Conservation (phyloP, 2,113 vertebrate species). For the Platanista minor region DNA sequence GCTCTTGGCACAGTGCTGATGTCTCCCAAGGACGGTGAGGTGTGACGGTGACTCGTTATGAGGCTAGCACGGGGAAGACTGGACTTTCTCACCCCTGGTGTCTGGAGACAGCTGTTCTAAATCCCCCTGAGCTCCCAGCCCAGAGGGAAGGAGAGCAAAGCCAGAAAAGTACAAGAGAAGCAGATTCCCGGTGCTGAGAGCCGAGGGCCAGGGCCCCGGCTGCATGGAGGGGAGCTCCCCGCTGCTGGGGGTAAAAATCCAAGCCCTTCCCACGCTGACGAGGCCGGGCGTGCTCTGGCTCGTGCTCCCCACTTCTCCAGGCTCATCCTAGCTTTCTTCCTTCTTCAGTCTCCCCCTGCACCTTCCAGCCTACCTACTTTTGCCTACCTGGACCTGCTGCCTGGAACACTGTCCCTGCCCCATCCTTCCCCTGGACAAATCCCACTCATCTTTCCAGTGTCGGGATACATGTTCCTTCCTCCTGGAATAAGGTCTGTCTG, state of each 20-base stretch:
- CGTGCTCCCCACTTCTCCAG: background rate
- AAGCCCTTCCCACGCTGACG: rapidly evolving
- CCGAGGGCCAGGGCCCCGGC: rapidly evolving
- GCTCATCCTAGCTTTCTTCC: background rate
- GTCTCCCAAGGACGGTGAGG: conserved; percentile 66
- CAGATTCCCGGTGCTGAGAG: rapidly evolving
- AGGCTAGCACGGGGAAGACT: conserved; percentile 70
- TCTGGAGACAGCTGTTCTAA: background rate
- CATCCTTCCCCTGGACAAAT: background rate
- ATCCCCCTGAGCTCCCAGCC: background rate
- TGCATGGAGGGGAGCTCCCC: background rate
- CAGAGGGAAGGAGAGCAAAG: background rate
- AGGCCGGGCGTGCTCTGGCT: too few species aligned
- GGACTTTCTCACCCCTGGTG: conserved; percentile 22
- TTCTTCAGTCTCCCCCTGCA: background rate
- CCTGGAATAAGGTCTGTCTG: background rate
- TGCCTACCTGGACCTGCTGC: background rate
- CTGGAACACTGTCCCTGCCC: background rate
- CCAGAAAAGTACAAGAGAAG: background rate
- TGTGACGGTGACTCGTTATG: conserved; percentile 74
- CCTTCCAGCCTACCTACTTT: background rate
- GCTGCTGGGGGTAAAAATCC: rapidly evolving
- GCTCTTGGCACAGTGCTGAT: conserved; percentile 74
- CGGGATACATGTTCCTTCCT: too few species aligned
- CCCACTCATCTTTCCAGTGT: background rate